Base-by-base conservation (phyloP, 2,797 vertebrate species). In the Glyptemys insculpta region DNA sequence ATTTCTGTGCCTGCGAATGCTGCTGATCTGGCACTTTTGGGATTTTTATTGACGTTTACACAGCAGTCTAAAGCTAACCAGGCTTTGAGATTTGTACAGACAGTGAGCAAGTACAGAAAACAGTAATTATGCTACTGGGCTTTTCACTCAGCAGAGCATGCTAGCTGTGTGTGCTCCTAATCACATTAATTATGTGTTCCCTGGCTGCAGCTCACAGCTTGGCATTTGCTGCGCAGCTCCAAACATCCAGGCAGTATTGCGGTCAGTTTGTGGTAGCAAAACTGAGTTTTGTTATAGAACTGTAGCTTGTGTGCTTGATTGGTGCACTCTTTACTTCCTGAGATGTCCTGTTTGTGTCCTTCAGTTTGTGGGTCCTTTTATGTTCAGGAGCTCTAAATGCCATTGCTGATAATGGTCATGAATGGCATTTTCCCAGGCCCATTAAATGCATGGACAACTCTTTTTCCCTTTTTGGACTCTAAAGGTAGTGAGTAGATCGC, bases 41-140 rank as follows among this genome's bases (percentile, higher is more conserved):
- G 97, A 97, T 97, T 98, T 98, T 98, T 98, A 98, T 97, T 98
- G 98, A 98, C 97, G 98, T 98, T 98, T 98, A 98, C 97, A 97
- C 96, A 98, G 97, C 97, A 97, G 96, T 96, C 97, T 98, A 96
- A 98, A 98, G 98, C 97, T 98, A 98, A 94, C 96, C 97, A 97
- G 97, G 97, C 97, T 98, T 98, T 98, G 98, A 98, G 98, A 98
- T 98, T 98, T 98, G 97, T 96, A 95, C 97, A 98, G 97, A 98
- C 97, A 97, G 97, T 97, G 97, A 98, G 97, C 97, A 89, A 87
- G 97, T 97, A 97, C 95, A 98, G 98, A 98, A 98, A 98, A 98
- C 98, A 98, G 96, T 98, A 98, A 98, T 98, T 98, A 98, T 96
- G 97, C 97, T 97, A 95, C 97, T 98, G 97, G 97, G 98, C 98